phyloP scores from a whole-genome alignment of 2,113 vertebrate species.

The Turnix velox region DNA sequence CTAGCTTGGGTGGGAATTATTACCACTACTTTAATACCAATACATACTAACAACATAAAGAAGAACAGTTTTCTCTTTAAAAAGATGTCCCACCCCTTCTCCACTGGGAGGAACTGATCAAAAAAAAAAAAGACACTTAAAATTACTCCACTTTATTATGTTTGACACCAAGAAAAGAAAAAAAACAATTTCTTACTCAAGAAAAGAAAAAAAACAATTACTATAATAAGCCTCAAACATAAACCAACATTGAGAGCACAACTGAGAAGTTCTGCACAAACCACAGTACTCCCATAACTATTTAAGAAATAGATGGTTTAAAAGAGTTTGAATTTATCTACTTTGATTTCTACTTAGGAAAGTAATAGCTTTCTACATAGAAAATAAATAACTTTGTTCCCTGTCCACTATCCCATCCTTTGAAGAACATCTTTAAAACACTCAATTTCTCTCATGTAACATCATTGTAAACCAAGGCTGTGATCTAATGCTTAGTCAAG shows the following conservation, averaged over 20 bases:
- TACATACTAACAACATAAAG: not conserved
- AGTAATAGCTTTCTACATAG: not conserved
- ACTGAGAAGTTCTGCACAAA: not conserved
- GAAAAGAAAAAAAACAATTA: not conserved
- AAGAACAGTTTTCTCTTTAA: not conserved
- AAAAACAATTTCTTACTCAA: not conserved
- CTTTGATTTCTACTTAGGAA: not conserved
- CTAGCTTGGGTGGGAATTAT: not conserved
- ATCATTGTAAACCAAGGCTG: not conserved
- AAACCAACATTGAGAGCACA: not conserved
- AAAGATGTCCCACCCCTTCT: not conserved
- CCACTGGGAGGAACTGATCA: not conserved
- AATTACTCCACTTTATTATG: not conserved
- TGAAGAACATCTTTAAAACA: not conserved
- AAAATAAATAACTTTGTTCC: not conserved
- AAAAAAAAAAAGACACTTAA: not conserved
- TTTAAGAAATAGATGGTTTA: not conserved
- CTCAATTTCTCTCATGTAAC: not conserved
- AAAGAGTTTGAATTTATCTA: not conserved
- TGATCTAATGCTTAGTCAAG: not conserved
- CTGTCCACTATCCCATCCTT: not conserved
- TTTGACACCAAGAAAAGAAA: not conserved
- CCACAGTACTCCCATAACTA: not conserved
- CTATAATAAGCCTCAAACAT: not conserved
- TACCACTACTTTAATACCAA: not conserved